Evolutionary conservation across 2,888 invertebrate genomes (phyloP).

Genomic region (Cristatella mucedo): DNA sequence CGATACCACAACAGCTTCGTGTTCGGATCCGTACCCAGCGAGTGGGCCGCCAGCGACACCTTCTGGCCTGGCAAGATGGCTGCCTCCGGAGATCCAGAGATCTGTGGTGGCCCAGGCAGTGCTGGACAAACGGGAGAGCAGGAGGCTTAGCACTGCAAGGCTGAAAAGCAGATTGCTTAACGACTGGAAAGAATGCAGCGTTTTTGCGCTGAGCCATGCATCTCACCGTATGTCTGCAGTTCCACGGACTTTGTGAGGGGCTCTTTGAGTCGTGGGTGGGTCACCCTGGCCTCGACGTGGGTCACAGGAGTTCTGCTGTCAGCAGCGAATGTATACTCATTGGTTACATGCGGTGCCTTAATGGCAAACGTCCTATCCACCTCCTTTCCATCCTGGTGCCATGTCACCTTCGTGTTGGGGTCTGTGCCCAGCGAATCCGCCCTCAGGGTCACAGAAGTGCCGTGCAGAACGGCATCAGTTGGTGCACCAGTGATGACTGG

Average conservation of each 20-base stretch:
- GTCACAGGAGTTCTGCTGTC: background rate
- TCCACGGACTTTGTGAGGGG: too few relatives aligned
- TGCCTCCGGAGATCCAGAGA: background rate
- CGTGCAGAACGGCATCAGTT: background rate
- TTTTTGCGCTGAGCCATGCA: too few relatives aligned
- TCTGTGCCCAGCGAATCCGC: slow-evolving; percentile 5
- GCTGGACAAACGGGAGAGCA: too few relatives aligned
- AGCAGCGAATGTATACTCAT: background rate
- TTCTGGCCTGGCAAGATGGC: background rate
- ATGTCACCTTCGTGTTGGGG: background rate
- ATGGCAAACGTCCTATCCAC: slow-evolving; percentile 1
- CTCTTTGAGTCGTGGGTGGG: slow-evolving; percentile 2
- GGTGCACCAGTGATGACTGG: slow-evolving; percentile 6
- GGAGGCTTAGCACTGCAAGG: too few relatives aligned
- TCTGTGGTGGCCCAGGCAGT: slow-evolving; percentile 4
- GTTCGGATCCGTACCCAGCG: slow-evolving; percentile 1
- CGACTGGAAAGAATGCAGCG: too few relatives aligned
- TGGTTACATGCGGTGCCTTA: background rate
- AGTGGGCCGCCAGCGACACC: background rate
- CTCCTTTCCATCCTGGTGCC: background rate
- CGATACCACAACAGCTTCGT: slow-evolving; percentile 1
- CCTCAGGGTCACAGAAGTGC: background rate
- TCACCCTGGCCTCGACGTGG: slow-evolving; percentile 4
- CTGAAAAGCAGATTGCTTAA: too few relatives aligned
- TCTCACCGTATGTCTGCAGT: too few relatives aligned